Evolutionary conservation across 2,113 vertebrate genomes (phyloP).

Genomic region (pig (Sus scrofa)): DNA sequence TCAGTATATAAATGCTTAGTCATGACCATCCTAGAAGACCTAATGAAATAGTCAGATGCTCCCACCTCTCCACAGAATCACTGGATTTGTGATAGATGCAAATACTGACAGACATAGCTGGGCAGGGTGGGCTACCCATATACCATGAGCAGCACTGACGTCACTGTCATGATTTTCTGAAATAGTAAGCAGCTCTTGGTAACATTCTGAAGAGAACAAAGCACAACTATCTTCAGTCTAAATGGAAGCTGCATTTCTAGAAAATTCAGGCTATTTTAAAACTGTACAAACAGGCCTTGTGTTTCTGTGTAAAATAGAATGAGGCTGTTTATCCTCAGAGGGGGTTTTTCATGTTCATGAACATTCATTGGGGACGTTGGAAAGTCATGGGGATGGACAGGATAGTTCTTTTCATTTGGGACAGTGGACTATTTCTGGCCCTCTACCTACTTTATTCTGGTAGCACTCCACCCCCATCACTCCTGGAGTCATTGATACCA

Average conservation of each 20-base stretch:
- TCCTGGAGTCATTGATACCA: not conserved
- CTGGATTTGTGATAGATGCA: not conserved
- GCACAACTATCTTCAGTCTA: not conserved
- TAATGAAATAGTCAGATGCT: not conserved
- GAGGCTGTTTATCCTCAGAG: not conserved
- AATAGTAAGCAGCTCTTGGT: not conserved
- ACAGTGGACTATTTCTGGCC: not conserved
- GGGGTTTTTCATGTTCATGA: not conserved
- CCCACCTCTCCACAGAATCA: not conserved
- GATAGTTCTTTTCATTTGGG: not conserved
- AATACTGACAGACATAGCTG: not conserved
- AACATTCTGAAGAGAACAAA: not conserved
- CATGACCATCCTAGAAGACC: not conserved
- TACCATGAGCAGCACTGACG: not conserved
- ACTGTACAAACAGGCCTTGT: not conserved
- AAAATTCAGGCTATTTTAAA: conserved; percentile 36
- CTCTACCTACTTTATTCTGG: not conserved
- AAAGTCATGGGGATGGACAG: not conserved
- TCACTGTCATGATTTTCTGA: not conserved
- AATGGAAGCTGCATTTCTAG: not conserved
- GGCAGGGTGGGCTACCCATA: not conserved
- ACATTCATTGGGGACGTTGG: not conserved
- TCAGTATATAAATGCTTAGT: not conserved
- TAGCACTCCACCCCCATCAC: not conserved
- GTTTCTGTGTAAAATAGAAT: conserved; percentile 18